Conservation (phyloP, 2,888 invertebrate genomes). For the Lydus trimaculatus region DNA sequence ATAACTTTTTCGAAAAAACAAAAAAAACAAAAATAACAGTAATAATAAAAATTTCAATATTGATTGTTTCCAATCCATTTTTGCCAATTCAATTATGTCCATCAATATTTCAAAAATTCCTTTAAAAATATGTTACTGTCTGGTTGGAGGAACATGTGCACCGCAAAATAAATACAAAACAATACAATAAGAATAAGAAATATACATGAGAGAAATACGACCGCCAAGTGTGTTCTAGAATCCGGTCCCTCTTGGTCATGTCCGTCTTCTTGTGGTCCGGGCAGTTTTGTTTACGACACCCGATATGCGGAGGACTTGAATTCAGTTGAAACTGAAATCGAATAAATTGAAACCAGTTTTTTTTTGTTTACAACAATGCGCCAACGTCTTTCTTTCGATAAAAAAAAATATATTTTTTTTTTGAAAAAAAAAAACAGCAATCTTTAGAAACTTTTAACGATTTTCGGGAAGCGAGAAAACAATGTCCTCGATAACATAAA, state of each 20-base stretch:
- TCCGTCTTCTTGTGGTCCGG: constrained; percentile 18
- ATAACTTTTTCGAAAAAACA: background rate
- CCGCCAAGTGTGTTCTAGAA: background rate
- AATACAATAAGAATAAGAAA: background rate
- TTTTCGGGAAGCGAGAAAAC: background rate
- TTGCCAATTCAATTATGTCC: constrained; percentile 3
- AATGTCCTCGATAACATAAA: background rate
- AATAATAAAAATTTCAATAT: background rate
- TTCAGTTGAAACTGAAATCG: constrained; percentile 39
- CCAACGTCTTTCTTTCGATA: background rate
- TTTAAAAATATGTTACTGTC: background rate
- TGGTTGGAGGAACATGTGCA: background rate
- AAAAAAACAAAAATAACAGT: too few relatives aligned
- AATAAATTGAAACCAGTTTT: constrained; percentile 39
- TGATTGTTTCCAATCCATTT: background rate
- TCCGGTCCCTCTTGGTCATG: background rate
- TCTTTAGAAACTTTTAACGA: background rate
- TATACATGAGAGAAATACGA: background rate
- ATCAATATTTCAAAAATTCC: background rate
- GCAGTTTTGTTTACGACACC: constrained; percentile 29
- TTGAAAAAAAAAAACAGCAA: background rate
- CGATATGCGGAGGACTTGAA: constrained; percentile 26
- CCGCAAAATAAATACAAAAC: background rate
- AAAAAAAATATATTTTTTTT: too few relatives aligned
- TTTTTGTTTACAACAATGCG: constrained; percentile 9